Base-by-base conservation (phyloP, 2,797 vertebrate species). In the Sebastes variabilis region DNA sequence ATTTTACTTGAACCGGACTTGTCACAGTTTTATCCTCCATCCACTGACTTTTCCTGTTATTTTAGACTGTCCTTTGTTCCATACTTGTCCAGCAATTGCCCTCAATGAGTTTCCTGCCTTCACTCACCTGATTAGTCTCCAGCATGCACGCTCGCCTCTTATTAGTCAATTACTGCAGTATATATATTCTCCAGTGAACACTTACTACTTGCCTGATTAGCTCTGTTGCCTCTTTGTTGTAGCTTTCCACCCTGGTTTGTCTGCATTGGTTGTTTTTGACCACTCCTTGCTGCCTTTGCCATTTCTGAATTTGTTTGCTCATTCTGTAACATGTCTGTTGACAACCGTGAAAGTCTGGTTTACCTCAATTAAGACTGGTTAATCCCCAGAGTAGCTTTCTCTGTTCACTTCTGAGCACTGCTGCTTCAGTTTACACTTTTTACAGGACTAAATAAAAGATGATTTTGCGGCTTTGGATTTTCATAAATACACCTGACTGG, bases 101-200 rank as follows among this genome's bases (percentile, higher is more conserved):
- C 4, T 71, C 38, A 61, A 64, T 8, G 22, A n/a, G 18, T 65
- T 71, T 77, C 6, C 65, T 32, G 46, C 55, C 12, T 10, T 65
- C 71, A 13, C 25, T 74, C 32, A 18, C 18, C 69, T 56, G 56
- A 72, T 72, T 65, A 72, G 25, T 54, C 62, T 36, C 32, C 46
- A 59, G 30, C 70, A 66, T 5, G 54, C 49, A 64, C 24, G 54
- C 52, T 58, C 59, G 56, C 61, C 66, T 72, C 49, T 77, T 72
- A 80, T 77, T 83, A 72, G 66, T 71, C 32, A 30, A 18, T 75
- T 72, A 52, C 71, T 2, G 12, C 52, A 54, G 68, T n/a, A 58
- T 69, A 54, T 56, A 59, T 29, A 55, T 60, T 79, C 73, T 66
- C 27, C 6, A 54, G 65, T 13, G 29, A 59, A 24, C 38, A 54